Evolutionary conservation across 2,113 vertebrate genomes (phyloP), one percentile per base, ranked within the genome.

Genomic region (Pardalotus punctatus): DNA sequence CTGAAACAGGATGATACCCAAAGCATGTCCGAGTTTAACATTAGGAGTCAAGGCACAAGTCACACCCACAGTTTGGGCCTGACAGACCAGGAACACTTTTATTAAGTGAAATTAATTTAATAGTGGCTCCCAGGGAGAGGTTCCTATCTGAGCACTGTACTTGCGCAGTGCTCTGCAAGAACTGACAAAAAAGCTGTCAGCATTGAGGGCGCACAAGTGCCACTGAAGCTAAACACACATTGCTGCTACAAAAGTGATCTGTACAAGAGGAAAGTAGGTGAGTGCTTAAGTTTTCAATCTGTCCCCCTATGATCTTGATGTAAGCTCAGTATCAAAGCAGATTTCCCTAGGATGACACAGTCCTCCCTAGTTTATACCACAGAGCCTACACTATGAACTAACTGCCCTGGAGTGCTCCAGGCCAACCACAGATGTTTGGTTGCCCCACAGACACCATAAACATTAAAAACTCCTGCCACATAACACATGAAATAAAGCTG

Each of bases 381-480:
- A 29, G 54, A 64, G 50, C 10, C 50, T 38, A 5, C 6, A 4
- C 31, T 22, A 45, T 2, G 2, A 28, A 15, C 19, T 60, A 36
- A 25, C 13, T 70, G 19, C 22, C 28, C 19, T 5, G 3, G 19
- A 36, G n/a, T 0, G 12, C 36, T 57, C 31, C 31, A 35, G 35
- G 42, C 27, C 47, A 58, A 58, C 33, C 42, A 43, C 0, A 86
- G n/a, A 8, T 6, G 10, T 6, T 21, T 16, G 4, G 4, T 33
- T 58, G 51, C 33, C 38, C 25, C 6, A 5, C 2, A 31, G 54
- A 48, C n/a, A 53, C 8, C 42, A 43, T 6, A 70, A 65, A 61
- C 1, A 1, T 45, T 57, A 47, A 20, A 58, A 64, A 33, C 33
- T 77, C 60, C 48, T 57, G 15, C 20, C 28, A 40, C 20, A 20